Base-by-base conservation (phyloP, 1,140 invertebrate genomes). In the Pararge aegeria region DNA sequence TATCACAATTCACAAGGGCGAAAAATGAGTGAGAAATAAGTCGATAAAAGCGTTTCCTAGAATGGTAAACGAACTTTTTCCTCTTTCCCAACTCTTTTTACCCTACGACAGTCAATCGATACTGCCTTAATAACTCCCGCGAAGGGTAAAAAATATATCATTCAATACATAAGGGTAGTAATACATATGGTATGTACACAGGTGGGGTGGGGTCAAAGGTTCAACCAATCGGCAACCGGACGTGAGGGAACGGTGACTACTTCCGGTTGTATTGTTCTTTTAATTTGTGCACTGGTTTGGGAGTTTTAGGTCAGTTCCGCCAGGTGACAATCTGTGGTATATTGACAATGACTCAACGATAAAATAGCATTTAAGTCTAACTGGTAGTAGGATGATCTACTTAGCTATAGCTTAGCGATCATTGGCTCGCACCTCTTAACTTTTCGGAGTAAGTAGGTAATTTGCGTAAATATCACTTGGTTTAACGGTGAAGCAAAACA, bases 161-260 rank as follows among this genome's bases (percentile, higher is more conserved):
- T 49, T 30, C 24, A 1, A 21, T 44, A 51, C 27, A 52, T 19
- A 51, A 68, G 67, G 53, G 64, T 46, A 34, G 38, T 24, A 49
- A 2, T 27, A 27, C 27, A 27, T 27, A 16, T 34, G 20, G 15
- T 44, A 55, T 60, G 61, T 46, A 46, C 64, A 61, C 74, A 79
- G 67, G 73, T 75, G 65, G 81, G 80, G 81, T 68, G 73, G 78
- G 81, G 76, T 84, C 76, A 83, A 74, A 81, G 78, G 78, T 79
- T 68, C 64, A 58, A 55, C 80, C 80, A 83, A 83, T 83, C 61
- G 76, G 46, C 57, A 52, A 80, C 68, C 74, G 70, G 73, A 73
- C 55, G 56, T 53, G 42, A 49, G 72, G 68, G 66, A 59, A 52
- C 64, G 69, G 73, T 58, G 66, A 70, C 67, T 59, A 76, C 73